Evolutionary conservation across 2,797 vertebrate species (phyloP).

Genomic region (Loris lydekkerianus): DNA sequence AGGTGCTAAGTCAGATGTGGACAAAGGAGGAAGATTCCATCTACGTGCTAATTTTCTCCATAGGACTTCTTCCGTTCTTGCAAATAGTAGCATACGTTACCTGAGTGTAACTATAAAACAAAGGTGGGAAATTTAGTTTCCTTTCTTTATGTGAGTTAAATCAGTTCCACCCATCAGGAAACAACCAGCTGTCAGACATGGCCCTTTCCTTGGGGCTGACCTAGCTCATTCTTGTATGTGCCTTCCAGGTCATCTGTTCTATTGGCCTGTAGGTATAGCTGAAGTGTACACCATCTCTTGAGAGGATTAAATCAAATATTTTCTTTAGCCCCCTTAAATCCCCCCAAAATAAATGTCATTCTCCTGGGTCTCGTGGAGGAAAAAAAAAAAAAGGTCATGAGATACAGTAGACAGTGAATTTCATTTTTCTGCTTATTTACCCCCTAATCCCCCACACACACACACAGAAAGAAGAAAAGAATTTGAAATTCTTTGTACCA

Average conservation of each 20-base stretch:
- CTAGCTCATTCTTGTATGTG: neutral
- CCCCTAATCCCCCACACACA: no score
- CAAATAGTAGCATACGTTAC: neutral
- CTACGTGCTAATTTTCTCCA: neutral
- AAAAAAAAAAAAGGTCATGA: neutral
- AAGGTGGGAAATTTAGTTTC: neutral
- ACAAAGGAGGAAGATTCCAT: neutral
- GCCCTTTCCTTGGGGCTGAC: neutral
- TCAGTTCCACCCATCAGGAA: neutral
- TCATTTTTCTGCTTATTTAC: neutral
- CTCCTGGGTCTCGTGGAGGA: neutral
- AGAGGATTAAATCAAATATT: neutral
- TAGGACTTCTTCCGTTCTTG: conserved; percentile 23
- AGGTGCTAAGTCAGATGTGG: neutral
- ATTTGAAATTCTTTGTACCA: neutral
- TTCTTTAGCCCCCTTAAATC: neutral
- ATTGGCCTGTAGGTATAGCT: neutral
- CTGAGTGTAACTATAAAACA: neutral
- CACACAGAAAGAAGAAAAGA: neutral
- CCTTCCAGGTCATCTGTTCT: neutral
- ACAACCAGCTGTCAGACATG: fast-evolving
- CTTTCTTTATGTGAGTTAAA: conserved; percentile 26
- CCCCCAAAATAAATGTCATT: neutral
- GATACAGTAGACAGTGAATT: neutral
- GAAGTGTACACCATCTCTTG: neutral